Conservation (phyloP, 1,140 invertebrate species). For the Mesaphorura yosii region DNA sequence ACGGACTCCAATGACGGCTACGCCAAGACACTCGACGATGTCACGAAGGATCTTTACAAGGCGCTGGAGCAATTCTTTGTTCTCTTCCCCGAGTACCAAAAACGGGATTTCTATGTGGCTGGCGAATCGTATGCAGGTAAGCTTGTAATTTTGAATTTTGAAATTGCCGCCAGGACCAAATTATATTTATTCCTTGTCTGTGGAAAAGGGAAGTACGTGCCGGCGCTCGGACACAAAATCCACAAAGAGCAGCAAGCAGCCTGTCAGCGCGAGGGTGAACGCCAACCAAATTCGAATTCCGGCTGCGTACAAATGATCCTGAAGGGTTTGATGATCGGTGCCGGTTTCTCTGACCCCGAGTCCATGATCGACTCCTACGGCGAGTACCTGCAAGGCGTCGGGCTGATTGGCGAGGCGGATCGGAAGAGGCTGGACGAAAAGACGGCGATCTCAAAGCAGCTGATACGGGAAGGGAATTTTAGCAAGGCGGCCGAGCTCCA, state of each 20-base stretch:
- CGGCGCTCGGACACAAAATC: slow-evolving; percentile 61
- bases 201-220: slow-evolving; percentile 59
- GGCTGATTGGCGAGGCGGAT: slow-evolving; percentile 37
- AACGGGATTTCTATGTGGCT: slow-evolving; percentile 38
- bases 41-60: slow-evolving; percentile 39
- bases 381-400: slow-evolving; percentile 40
- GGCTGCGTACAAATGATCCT: slow-evolving; percentile 7
- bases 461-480: neutral
- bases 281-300: too few relatives aligned
- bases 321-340: slow-evolving; percentile 41
- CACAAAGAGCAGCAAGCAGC: slow-evolving; percentile 49
- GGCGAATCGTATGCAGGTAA: slow-evolving; percentile 40
- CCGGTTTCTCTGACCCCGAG: slow-evolving; percentile 41
- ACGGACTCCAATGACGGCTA: slow-evolving; percentile 32
- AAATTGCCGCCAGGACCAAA: slow-evolving; percentile 54
- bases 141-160: slow-evolving; percentile 63
- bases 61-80: slow-evolving; percentile 39
- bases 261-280: too few relatives aligned
- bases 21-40: slow-evolving; percentile 38
- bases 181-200: too few relatives aligned
- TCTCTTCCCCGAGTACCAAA: slow-evolving; percentile 35
- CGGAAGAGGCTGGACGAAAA: neutral
- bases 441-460: neutral
- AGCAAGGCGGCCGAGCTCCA: slow-evolving; percentile 33
- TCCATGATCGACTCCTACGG: slow-evolving; percentile 39